Evolutionary conservation across 2,888 invertebrate genomes (phyloP).

Genomic region (Diploptera punctata): DNA sequence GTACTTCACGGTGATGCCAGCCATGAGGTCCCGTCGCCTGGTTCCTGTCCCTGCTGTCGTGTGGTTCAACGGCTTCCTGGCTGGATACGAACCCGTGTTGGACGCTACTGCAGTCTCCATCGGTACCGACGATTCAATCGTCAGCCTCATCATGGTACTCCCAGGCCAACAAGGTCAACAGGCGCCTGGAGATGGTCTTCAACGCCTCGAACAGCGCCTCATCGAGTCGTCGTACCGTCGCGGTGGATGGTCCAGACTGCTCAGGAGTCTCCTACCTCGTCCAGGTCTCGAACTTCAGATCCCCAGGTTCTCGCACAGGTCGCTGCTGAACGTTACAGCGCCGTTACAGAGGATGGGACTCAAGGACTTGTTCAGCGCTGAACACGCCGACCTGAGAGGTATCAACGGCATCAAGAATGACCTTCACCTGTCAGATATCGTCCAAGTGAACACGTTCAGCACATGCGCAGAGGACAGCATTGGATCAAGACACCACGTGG

Average conservation of each 20-base stretch:
- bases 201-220: conserved; percentile 73
- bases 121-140: conserved; percentile 57
- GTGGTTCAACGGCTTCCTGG: conserved; percentile 76
- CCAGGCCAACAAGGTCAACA: conserved; percentile 86
- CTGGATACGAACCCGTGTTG: conserved; percentile 83
- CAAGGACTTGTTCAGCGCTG: conserved; percentile 76
- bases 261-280: conserved; percentile 76
- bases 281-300: conserved; percentile 82
- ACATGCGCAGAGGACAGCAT: conserved; percentile 78
- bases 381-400: conserved; percentile 81
- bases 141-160: conserved; percentile 82
- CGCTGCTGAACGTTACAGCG: conserved; percentile 80
- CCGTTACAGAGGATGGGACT: conserved; percentile 83
- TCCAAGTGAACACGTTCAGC: conserved; percentile 80
- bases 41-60: conserved; percentile 86
- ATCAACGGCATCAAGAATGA: conserved; percentile 81
- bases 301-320: conserved; percentile 79
- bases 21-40: conserved; percentile 77
- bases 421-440: conserved; percentile 81
- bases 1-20: conserved; percentile 84
- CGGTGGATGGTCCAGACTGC: conserved; percentile 74
- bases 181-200: conserved; percentile 79
- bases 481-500: conserved; percentile 75
- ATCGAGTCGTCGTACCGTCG: conserved; percentile 70
- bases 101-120: conserved; percentile 85